phyloP scores from a whole-genome alignment of 2,888 invertebrate genomes.

The Campoletis raptor region DNA sequence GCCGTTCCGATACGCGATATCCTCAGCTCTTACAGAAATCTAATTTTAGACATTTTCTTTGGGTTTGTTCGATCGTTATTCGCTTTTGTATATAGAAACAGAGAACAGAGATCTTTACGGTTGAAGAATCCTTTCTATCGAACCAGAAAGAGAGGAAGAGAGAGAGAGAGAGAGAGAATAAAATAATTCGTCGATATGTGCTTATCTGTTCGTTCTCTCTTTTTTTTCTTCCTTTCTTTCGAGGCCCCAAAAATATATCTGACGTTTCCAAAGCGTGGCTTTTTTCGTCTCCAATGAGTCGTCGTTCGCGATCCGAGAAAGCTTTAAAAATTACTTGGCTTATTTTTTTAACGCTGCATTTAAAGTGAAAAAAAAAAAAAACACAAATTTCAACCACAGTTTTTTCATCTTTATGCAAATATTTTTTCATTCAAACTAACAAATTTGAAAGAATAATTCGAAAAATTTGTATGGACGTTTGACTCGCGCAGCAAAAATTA shows the following conservation, averaged over 20 bases:
- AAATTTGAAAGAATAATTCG: background rate
- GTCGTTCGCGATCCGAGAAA: background rate
- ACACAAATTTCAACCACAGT: background rate
- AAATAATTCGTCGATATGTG: conserved; percentile 55
- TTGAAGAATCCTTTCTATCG: conserved; percentile 56
- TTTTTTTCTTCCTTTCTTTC: conserved; percentile 18
- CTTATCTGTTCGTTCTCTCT: conserved; percentile 48
- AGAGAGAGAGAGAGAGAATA: background rate
- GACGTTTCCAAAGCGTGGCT: conserved; percentile 25
- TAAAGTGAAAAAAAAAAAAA: background rate
- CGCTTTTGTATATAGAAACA: conserved; percentile 67
- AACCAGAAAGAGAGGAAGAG: conserved; percentile 15
- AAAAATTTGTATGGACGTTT: background rate
- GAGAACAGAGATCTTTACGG: conserved; percentile 63
- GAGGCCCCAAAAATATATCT: conserved; percentile 62
- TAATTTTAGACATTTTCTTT: conserved; percentile 69
- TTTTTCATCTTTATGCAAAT: background rate
- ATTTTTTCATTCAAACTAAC: background rate
- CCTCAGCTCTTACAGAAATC: conserved; percentile 65
- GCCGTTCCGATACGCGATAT: conserved; percentile 56
- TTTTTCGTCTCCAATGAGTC: conserved; percentile 24
- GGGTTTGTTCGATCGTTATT: conserved; percentile 67
- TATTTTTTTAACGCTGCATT: background rate
- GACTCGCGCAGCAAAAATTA: background rate
- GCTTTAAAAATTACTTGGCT: background rate